Evolutionary conservation across 2,797 vertebrate genomes (phyloP).

Genomic region (Sebastes minor): DNA sequence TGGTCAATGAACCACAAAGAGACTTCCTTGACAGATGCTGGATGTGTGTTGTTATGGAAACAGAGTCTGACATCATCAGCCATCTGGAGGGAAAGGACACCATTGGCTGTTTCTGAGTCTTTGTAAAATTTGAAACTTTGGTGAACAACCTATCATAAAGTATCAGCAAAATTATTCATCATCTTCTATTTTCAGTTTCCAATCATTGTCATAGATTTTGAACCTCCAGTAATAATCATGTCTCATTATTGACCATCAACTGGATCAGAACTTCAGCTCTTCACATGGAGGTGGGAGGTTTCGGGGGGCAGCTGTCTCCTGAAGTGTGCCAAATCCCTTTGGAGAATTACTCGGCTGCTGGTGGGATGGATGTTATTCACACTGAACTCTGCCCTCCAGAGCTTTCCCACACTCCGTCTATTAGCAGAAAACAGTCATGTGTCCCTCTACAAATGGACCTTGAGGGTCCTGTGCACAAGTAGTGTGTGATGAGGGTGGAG

Average conservation of each 20-base stretch:
- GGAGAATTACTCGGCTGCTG: neutral
- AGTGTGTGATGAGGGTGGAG: neutral
- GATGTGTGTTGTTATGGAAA: slow-evolving; percentile 17
- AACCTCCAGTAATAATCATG: no score
- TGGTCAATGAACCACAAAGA: slow-evolving; percentile 56
- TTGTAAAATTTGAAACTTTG: no score
- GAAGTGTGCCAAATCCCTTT: slow-evolving; percentile 50
- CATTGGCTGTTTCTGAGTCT: no score
- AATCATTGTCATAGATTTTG: no score
- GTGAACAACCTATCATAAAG: no score
- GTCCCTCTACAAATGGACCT: neutral
- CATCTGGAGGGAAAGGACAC: no score
- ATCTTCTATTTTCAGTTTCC: no score
- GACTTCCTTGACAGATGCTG: slow-evolving; percentile 52
- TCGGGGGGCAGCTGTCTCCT: neutral
- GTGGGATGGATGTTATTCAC: neutral
- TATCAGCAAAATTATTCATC: no score
- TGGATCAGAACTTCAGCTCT: neutral
- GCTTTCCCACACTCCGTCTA: slow-evolving; percentile 75
- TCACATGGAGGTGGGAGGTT: neutral
- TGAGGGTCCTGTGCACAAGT: no score
- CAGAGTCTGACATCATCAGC: no score
- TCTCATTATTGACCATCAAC: neutral
- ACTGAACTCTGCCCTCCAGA: slow-evolving; percentile 71
- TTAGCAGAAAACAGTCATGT: neutral